phyloP scores from a whole-genome alignment of 2,113 vertebrate species.

The Brachyistius frenatus region DNA sequence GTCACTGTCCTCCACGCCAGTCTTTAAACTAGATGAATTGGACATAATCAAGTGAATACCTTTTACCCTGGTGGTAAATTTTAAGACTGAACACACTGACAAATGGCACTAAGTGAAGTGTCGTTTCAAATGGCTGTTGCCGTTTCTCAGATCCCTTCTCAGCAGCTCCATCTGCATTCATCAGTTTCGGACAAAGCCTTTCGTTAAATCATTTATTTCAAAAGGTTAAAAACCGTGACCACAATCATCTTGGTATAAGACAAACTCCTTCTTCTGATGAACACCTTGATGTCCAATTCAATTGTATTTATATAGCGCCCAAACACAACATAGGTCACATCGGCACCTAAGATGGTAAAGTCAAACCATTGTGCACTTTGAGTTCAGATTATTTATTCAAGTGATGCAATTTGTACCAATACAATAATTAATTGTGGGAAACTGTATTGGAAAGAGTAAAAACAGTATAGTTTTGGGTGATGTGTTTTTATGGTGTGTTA shows the following conservation, averaged over 20 bases:
- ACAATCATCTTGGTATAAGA: not conserved
- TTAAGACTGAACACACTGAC: slow-evolving; percentile 3
- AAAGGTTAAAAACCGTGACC: not conserved
- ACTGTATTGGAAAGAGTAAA: too few species aligned
- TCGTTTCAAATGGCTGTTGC: not conserved
- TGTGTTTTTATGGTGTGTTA: too few species aligned
- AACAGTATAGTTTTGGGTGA: too few species aligned
- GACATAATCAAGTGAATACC: slow-evolving; percentile 34
- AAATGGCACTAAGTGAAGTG: slow-evolving; percentile 16
- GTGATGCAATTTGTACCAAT: too few species aligned
- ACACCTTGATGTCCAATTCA: too few species aligned
- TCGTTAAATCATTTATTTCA: not conserved
- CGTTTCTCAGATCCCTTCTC: not conserved
- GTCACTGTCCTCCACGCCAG: not conserved
- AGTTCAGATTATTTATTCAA: too few species aligned
- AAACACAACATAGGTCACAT: too few species aligned
- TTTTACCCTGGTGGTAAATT: not conserved
- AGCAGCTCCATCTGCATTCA: not conserved
- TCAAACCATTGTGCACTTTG: too few species aligned
- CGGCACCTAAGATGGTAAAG: too few species aligned
- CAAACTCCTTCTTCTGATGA: not conserved
- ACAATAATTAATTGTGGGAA: too few species aligned
- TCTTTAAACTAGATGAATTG: slow-evolving; percentile 20
- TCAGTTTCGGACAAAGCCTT: not conserved
- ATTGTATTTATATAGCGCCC: too few species aligned